These are phyloP conservation scores for Strix occidentalis DNA, from an alignment of 2,797 vertebrate genomes.

Conservation along the genomic window DNA sequence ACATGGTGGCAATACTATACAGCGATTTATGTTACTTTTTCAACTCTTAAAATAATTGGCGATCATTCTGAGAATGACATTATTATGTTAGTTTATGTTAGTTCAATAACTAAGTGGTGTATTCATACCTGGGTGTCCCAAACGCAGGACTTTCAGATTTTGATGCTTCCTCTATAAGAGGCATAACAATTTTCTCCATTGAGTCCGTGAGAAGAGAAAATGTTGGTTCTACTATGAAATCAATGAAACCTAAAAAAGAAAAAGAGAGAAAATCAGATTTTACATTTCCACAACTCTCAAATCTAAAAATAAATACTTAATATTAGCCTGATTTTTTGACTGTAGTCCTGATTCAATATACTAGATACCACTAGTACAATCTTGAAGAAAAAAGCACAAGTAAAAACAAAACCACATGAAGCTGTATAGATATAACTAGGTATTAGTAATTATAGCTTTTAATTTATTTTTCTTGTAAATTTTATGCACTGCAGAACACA, in stretches of 20 bases:
- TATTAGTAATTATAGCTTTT: not conserved
- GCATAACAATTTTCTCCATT: slow-evolving; percentile 95
- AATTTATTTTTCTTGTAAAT: not conserved
- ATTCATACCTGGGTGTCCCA: slow-evolving; percentile 76
- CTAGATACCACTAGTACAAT: not conserved
- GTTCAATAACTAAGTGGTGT: not conserved
- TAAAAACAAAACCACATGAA: not conserved
- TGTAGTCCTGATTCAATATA: not conserved
- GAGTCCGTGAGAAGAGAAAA: slow-evolving; percentile 94
- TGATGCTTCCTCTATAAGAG: slow-evolving; percentile 94
- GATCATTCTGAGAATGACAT: not conserved
- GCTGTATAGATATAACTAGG: not conserved
- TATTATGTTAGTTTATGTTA: not conserved
- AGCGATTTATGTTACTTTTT: slow-evolving; percentile 13
- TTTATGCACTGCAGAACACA: not conserved
- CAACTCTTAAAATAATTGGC: not conserved
- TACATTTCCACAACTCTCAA: not conserved
- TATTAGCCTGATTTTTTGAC: not conserved
- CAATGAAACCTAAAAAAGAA: slow-evolving; percentile 88
- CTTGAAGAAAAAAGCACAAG: not conserved
- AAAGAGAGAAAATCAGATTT: not conserved
- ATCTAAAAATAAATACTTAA: not conserved
- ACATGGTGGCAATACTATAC: slow-evolving; percentile 68
- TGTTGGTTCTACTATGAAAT: slow-evolving; percentile 98
- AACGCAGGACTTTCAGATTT: slow-evolving; percentile 78